phyloP scores from a whole-genome alignment of 1,140 invertebrate species.

The Subanguina moxae region DNA sequence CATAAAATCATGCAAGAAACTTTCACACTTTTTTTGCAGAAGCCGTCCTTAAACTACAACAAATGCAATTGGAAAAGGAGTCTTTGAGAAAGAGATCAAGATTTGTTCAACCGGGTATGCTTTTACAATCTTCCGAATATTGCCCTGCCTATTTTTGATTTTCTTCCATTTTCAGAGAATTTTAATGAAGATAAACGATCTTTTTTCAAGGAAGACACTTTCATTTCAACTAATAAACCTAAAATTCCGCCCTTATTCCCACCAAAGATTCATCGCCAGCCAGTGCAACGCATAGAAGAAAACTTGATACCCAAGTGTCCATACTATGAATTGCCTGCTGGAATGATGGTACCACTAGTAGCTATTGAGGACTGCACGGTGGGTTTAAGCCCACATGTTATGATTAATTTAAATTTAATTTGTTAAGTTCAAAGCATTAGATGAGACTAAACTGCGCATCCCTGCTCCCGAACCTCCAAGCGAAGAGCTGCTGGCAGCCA shows the following conservation, averaged over 20 bases:
- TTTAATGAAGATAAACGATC: not conserved
- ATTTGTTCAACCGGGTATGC: no score
- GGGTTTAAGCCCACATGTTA: not conserved
- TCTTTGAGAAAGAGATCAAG: no score
- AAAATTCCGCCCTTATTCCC: not conserved
- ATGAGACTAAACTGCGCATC: conserved; percentile 27
- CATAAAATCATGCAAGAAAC: not conserved
- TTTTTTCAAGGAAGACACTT: not conserved
- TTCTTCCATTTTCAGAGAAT: no score
- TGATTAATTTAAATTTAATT: conserved; percentile 3
- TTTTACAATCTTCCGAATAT: no score
- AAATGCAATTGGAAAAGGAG: no score
- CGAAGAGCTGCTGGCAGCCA: conserved; percentile 30
- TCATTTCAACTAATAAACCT: no score
- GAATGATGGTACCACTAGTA: conserved; percentile 37
- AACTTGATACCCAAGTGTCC: not conserved
- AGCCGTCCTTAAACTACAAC: no score
- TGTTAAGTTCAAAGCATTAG: conserved; percentile 36
- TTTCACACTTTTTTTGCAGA: not conserved
- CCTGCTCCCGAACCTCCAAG: conserved; percentile 28
- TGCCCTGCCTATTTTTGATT: no score
- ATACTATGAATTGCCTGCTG: conserved; percentile 11
- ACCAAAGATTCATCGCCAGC: not conserved
- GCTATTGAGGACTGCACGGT: conserved; percentile 27
- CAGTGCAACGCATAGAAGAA: not conserved